These are phyloP conservation scores for Austrolebias charrua DNA, from an alignment of 2,797 vertebrate species.

Conservation along the genomic window DNA sequence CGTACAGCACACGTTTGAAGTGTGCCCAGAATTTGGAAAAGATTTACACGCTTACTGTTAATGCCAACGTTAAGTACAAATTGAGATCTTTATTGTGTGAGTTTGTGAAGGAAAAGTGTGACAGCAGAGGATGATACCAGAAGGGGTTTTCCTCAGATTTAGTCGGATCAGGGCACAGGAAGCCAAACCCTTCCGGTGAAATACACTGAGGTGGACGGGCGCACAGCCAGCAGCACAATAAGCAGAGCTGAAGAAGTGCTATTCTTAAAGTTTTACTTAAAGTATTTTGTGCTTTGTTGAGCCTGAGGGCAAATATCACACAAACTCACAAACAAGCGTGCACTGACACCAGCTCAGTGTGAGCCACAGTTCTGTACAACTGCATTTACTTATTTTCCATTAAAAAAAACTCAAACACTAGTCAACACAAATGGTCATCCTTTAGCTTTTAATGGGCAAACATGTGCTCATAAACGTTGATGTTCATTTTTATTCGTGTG, in stretches of 20 bases:
- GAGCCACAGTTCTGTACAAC: conserved; percentile 33
- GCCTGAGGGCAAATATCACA: too few species aligned
- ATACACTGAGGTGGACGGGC: conserved; percentile 26
- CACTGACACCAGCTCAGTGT: conserved; percentile 2
- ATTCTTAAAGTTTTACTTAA: conserved; percentile 52
- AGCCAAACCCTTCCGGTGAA: conserved; percentile 71
- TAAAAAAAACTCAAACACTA: conserved; percentile 7
- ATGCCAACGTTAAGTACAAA: conserved; percentile 22
- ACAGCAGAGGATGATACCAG: conserved; percentile 48
- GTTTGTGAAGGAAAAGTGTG: conserved; percentile 55
- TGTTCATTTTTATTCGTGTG: conserved; percentile 18
- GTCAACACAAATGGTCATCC: conserved; percentile 39
- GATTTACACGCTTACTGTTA: neutral
- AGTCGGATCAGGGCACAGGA: conserved; percentile 71
- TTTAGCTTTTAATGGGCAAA: conserved; percentile 4
- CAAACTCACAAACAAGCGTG: conserved; percentile 1
- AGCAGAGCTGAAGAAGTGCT: conserved; percentile 31
- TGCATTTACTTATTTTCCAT: conserved; percentile 32
- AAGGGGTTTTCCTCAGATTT: conserved; percentile 62
- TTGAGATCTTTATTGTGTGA: conserved; percentile 47
- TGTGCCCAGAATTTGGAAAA: neutral
- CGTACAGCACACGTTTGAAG: conserved; percentile 35
- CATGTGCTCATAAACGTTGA: conserved; percentile 30
- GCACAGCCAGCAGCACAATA: conserved; percentile 40
- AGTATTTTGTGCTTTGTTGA: conserved; percentile 26